These are phyloP conservation scores for Leptinotarsa haldemani DNA, from an alignment of 2,888 invertebrate genomes.

Conservation along the genomic window DNA sequence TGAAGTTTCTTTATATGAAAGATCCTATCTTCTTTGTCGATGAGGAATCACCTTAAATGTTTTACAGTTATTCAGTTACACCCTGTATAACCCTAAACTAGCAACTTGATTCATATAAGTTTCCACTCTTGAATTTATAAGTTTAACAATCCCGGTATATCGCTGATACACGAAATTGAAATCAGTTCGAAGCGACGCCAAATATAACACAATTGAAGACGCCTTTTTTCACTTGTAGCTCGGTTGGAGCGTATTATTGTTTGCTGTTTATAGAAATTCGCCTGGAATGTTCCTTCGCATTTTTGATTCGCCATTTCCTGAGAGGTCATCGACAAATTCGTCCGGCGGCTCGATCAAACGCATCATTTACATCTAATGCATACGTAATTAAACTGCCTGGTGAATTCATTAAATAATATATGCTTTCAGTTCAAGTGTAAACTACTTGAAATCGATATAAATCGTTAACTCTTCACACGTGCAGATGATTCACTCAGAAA, in stretches of 20 bases:
- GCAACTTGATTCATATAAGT: too few relatives aligned
- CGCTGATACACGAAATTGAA: too few relatives aligned
- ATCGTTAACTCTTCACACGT: constrained; percentile 14
- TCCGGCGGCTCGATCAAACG: neutral
- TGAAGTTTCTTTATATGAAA: too few relatives aligned
- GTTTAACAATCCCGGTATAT: too few relatives aligned
- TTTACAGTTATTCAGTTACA: too few relatives aligned
- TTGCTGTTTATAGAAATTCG: neutral
- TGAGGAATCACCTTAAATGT: too few relatives aligned
- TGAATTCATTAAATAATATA: constrained; percentile 5
- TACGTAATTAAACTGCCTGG: constrained; percentile 5
- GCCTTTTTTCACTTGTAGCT: neutral
- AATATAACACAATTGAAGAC: neutral
- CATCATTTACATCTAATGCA: constrained; percentile 14
- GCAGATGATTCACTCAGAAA: neutral
- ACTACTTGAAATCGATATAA: constrained; percentile 6
- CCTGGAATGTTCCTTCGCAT: neutral
- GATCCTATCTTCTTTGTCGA: too few relatives aligned
- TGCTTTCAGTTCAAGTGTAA: constrained; percentile 10
- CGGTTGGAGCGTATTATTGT: neutral
- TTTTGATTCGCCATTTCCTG: constrained; percentile 10
- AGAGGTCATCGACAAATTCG: neutral
- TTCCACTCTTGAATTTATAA: too few relatives aligned
- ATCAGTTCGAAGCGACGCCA: neutral
- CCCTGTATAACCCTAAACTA: too few relatives aligned